A percentile compares a stretch with the other conserved stretches of the same genome.
Evolutionary conservation across 2,113 vertebrate species (phyloP).

Genomic region (Hyperoodon ampullatus): DNA sequence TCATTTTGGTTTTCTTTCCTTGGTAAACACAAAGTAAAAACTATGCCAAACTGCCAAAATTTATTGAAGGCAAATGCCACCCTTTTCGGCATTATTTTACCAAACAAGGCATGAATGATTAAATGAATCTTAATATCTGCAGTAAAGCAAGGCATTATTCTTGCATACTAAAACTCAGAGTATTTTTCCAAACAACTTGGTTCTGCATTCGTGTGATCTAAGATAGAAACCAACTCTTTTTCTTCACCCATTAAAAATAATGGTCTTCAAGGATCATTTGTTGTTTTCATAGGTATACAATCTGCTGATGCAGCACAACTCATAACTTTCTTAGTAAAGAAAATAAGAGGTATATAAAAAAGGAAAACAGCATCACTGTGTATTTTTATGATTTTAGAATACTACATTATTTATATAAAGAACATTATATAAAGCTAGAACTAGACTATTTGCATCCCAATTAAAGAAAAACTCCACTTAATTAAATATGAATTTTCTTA

Average conservation of each 20-base stretch:
- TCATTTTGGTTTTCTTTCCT: slow-evolving; percentile 53
- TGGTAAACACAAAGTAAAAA: slow-evolving; percentile 60
- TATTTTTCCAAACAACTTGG: neutral
- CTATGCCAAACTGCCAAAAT: slow-evolving; percentile 40
- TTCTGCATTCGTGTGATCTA: slow-evolving; percentile 4
- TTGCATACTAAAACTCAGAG: slow-evolving; percentile 55
- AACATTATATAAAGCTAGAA: slow-evolving; percentile 25
- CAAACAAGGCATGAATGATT: neutral
- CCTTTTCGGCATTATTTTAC: slow-evolving; percentile 43
- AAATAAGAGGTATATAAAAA: neutral
- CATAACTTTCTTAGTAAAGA: slow-evolving; percentile 18
- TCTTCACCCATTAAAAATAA: slow-evolving; percentile 50
- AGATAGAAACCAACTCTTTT: slow-evolving; percentile 53
- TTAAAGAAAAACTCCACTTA: slow-evolving; percentile 40
- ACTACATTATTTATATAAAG: slow-evolving; percentile 17
- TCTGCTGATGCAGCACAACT: neutral
- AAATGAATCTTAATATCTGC: slow-evolving; percentile 15
- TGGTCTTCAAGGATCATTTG: neutral
- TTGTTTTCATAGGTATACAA: neutral
- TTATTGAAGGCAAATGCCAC: slow-evolving; percentile 27
- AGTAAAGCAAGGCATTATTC: neutral
- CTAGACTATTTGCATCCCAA: neutral
- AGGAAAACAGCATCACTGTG: neutral
- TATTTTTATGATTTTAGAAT: slow-evolving; percentile 40
- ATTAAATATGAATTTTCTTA: slow-evolving; percentile 11